Evolutionary conservation across 1,140 invertebrate species (phyloP), one percentile per base, ranked within the genome.

Genomic region (Ectropis grisescens): DNA sequence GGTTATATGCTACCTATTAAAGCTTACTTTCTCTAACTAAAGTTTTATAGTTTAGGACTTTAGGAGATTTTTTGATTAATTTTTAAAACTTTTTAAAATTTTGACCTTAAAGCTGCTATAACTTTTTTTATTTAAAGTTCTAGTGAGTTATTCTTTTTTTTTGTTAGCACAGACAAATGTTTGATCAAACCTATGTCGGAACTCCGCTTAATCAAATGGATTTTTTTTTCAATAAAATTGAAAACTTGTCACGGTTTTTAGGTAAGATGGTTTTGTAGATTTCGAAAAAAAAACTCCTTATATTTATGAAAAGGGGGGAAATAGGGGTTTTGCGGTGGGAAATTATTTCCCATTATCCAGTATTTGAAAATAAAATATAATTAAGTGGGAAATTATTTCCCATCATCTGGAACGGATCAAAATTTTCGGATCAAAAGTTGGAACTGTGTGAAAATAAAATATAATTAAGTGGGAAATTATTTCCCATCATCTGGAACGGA

Each of bases 281-380:
- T 41, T 29, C 33, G 38, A 47, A 47, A 41, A 47, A 38, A 30
- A 38, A 4, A 24, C 13, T 10, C n/a, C n/a, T 29, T 10, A 8
- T 37, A 36, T 37, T 43, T 52, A 42, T 39, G 31, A 39, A 44
- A 41, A 41, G 28, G 42, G 43, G 50, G 50, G 42, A 47, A 58
- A 48, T 33, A 44, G 45, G 27, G 41, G 36, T 55, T 58, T 58
- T 47, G 16, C 41, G 37, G 47, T 55, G 51, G 50, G 51, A 58
- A 58, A 58, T 49, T 51, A 58, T 51, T 58, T 58, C 55, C 51
- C 47, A 42, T 31, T 45, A 49, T 47, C 51, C 33, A 24, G 32
- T 41, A 44, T 29, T 13, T 7, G n/a, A 41, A 39, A 35, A 30
- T 38, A 44, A 41, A 44, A 35, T 35, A 16, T 34, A 11, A 35